Percentiles rank a stretch among this genome's conserved stretches.
These are phyloP conservation scores for Edolisoma coerulescens DNA, from an alignment of 2,113 vertebrate species.

Conservation along the genomic window DNA sequence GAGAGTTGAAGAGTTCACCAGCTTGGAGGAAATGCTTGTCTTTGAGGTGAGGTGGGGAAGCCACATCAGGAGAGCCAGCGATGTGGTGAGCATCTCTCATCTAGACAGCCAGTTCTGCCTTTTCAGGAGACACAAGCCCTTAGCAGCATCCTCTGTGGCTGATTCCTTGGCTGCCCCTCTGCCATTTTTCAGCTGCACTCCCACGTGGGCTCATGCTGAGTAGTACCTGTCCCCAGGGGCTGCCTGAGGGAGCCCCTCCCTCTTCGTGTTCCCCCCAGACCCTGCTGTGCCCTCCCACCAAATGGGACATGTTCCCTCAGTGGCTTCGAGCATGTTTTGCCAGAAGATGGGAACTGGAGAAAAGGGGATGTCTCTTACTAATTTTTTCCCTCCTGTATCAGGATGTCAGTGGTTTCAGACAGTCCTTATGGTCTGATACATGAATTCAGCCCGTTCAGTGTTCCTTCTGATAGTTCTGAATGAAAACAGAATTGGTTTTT, in stretches of 20 bases:
- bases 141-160: fast-evolving
- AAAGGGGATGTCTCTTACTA: background rate
- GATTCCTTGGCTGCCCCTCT: background rate
- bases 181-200: background rate
- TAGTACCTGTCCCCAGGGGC: fast-evolving
- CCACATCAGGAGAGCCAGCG: background rate
- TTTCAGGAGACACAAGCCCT: background rate
- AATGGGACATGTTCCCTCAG: fast-evolving
- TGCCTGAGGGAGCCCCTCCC: background rate
- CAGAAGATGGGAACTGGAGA: background rate
- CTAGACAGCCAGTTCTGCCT: background rate
- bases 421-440: background rate
- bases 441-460: background rate
- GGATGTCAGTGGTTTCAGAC: background rate
- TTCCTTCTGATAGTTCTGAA: background rate
- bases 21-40: background rate
- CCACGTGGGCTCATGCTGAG: fast-evolving
- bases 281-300: background rate
- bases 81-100: background rate
- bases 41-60: background rate
- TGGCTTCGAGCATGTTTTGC: background rate
- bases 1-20: background rate
- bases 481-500: constrained; percentile 10
- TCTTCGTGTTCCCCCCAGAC: fast-evolving
- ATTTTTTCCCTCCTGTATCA: fast-evolving